Evolutionary conservation across 2,888 invertebrate species (phyloP), one percentile per base, ranked within the genome.

Genomic region (Palloptera scutellata): DNA sequence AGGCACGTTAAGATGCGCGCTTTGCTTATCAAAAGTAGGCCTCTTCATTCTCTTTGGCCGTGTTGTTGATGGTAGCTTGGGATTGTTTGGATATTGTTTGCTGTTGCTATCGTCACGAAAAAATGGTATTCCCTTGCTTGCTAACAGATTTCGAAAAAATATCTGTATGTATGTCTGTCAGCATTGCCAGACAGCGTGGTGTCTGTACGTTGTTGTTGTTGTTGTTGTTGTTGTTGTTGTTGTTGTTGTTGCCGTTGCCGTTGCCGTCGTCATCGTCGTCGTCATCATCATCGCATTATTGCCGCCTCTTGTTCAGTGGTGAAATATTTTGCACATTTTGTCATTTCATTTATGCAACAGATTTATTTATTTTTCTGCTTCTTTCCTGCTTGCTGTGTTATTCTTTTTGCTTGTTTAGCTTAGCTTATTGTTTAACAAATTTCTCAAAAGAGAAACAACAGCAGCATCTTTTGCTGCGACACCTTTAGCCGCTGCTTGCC

Each of bases 321-420:
- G 63, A 64, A 64, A 64, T 64, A 64, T 57, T 48, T 73, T 71
- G 70, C 73, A 74, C 75, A 74, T 74, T 74, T 76, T 74, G 79
- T 73, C 76, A 77, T 78, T 76, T 80, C 78, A 80, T 80, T 81
- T 81, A 81, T 81, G 79, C 80, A 80, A 76, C 78, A 75, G 70
- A 69, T 71, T 68, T 20, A 12, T 67, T 52, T 51, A 51, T 43
- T n/a, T 64, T 53, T 20, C n/a, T 51, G 54, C 43, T 59, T 20
- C 6, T 20, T 19, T 54, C 9, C 12, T 54, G 12, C 17, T 54
- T 54, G 3, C 20, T 4, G 15, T 5, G 20, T 54, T 19, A 12
- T n/a, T 52, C 30, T 20, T 20, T 5, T 40, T 61, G 12, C 57
- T 42, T 59, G 10, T 43, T 59, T 58, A 58, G 59, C 52, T 64